phyloP scores from a whole-genome alignment of 1,140 invertebrate species.

The Cotesia typhae region DNA sequence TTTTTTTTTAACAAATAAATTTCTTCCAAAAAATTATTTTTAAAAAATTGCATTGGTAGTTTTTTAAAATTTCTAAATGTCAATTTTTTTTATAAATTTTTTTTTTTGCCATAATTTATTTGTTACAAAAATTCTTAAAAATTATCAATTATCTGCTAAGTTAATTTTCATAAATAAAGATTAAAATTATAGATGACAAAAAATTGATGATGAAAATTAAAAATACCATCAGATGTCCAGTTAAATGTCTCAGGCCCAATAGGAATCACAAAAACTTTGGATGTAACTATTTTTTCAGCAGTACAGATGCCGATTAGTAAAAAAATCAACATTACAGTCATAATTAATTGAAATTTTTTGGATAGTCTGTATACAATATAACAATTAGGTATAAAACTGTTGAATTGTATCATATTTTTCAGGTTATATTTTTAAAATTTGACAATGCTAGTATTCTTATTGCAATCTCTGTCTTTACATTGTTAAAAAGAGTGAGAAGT shows the following conservation, averaged over 20 bases:
- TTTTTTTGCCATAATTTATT: too few relatives aligned
- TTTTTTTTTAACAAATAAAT: neutral
- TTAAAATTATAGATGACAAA: too few relatives aligned
- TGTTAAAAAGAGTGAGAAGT: neutral
- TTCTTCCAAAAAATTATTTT: too few relatives aligned
- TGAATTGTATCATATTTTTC: neutral
- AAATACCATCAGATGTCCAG: constrained; percentile 61
- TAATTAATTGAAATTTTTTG: constrained; percentile 31
- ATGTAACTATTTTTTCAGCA: constrained; percentile 60
- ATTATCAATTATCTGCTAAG: too few relatives aligned
- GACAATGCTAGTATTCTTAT: neutral
- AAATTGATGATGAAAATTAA: neutral
- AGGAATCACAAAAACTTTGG: constrained; percentile 65
- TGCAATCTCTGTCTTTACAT: neutral
- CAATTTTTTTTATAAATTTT: too few relatives aligned
- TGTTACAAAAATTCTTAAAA: too few relatives aligned
- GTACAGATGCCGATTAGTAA: constrained; percentile 36
- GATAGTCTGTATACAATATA: neutral
- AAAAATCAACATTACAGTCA: constrained; percentile 36
- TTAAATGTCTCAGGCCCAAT: constrained; percentile 65
- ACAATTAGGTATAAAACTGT: neutral
- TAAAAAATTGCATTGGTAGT: too few relatives aligned
- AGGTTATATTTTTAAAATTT: too few relatives aligned
- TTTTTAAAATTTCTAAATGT: too few relatives aligned
- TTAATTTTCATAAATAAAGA: too few relatives aligned